Conservation (phyloP, 2,888 invertebrate genomes). For the Corythucha ciliata region DNA sequence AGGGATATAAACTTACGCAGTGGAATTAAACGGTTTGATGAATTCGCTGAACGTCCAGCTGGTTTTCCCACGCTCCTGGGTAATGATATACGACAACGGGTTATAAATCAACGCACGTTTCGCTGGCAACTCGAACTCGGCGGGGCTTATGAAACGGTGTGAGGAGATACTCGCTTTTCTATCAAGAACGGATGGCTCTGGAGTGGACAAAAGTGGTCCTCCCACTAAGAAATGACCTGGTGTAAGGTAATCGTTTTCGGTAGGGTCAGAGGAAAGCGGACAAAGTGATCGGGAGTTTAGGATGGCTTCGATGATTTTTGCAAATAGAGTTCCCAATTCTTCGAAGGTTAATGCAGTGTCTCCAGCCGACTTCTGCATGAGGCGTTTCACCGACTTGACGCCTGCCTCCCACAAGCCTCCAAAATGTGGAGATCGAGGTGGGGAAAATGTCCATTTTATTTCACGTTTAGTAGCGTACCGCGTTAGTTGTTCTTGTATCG, state of each 20-base stretch:
- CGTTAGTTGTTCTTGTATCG: conserved; percentile 23
- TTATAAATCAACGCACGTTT: too few species aligned
- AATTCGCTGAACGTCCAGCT: too few species aligned
- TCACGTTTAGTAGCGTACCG: conserved; percentile 37
- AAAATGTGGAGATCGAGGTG: conserved; percentile 35
- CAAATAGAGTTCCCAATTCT: conserved; percentile 35
- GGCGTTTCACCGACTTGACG: conserved; percentile 37
- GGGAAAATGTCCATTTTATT: conserved; percentile 23
- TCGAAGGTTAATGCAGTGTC: conserved; percentile 34
- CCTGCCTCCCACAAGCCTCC: conserved; percentile 38
- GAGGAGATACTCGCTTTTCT: too few species aligned
- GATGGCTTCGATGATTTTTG: conserved; percentile 36
- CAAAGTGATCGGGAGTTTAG: conserved; percentile 37
- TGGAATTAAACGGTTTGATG: too few species aligned
- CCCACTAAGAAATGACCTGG: conserved; percentile 39
- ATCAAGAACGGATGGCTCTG: conserved; percentile 32
- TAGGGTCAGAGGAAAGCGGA: conserved; percentile 33
- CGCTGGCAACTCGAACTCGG: too few species aligned
- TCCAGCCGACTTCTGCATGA: conserved; percentile 32
- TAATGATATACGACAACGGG: too few species aligned
- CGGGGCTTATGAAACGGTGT: too few species aligned
- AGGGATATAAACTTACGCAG: too few species aligned
- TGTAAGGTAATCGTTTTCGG: conserved; percentile 34
- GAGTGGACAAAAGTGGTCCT: conserved; percentile 28
- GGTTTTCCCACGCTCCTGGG: too few species aligned